Evolutionary conservation across 1,140 invertebrate genomes (phyloP).

Genomic region (Aphelinus certus): DNA sequence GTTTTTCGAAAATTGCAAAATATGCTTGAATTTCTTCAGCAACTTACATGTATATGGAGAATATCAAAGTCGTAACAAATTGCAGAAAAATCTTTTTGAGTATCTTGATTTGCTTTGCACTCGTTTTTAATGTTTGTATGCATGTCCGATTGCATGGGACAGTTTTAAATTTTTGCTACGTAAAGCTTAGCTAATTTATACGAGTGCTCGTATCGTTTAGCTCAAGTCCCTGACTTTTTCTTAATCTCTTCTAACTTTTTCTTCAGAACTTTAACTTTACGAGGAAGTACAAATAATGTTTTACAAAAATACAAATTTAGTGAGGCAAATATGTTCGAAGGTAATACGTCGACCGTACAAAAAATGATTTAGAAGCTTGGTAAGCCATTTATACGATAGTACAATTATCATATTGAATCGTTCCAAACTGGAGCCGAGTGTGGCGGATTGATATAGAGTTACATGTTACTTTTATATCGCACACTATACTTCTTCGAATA

Average conservation of each 20-base stretch:
- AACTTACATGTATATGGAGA: slow-evolving; percentile 13
- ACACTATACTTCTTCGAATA: too few species aligned
- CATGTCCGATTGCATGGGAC: not conserved
- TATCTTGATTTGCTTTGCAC: slow-evolving; percentile 4
- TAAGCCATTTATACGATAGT: not conserved
- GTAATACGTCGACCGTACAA: slow-evolving; percentile 39
- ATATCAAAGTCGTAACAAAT: slow-evolving; percentile 12
- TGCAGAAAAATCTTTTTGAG: slow-evolving; percentile 13
- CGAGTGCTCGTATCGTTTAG: too few species aligned
- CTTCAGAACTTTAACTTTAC: slow-evolving; percentile 42
- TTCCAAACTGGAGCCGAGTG: too few species aligned
- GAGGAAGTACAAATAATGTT: slow-evolving; percentile 57
- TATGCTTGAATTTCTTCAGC: not conserved
- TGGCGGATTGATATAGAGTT: too few species aligned
- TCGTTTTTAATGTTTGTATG: slow-evolving; percentile 15
- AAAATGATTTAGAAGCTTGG: slow-evolving; percentile 11
- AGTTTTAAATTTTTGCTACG: too few species aligned
- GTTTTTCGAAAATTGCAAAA: not conserved
- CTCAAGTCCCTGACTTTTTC: not conserved
- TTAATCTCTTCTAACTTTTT: not conserved
- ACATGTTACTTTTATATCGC: too few species aligned
- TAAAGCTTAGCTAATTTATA: too few species aligned
- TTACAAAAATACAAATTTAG: slow-evolving; percentile 66
- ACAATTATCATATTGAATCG: too few species aligned
- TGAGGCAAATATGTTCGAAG: slow-evolving; percentile 57